phyloP scores from a whole-genome alignment of 1,140 invertebrate species.

The Ganaspis sp. region DNA sequence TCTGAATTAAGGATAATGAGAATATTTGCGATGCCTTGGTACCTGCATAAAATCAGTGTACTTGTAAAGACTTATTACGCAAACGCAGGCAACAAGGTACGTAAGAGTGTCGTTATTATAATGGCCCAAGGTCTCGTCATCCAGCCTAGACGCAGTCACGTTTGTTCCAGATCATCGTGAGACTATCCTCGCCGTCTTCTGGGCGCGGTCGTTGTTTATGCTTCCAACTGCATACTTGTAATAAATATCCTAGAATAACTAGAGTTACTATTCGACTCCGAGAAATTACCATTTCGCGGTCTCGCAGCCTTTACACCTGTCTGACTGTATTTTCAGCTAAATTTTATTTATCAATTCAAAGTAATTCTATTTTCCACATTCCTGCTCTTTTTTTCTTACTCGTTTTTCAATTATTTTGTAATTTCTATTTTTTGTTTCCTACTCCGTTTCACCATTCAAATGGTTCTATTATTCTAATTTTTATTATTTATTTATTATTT shows the following conservation, averaged over 20 bases:
- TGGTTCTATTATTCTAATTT: too few relatives aligned
- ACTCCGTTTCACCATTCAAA: too few relatives aligned
- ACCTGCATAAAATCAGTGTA: slow-evolving; percentile 16
- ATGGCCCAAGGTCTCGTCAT: slow-evolving; percentile 60
- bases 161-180: slow-evolving; percentile 72
- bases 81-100: slow-evolving; percentile 40
- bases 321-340: neutral
- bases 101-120: slow-evolving; percentile 57
- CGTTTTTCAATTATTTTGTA: neutral
- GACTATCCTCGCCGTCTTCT: slow-evolving; percentile 64
- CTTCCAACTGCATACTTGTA: slow-evolving; percentile 31
- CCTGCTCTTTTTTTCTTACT: neutral
- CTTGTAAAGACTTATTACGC: slow-evolving; percentile 9
- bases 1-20: neutral
- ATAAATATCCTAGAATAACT: slow-evolving; percentile 11
- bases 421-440: too few relatives aligned
- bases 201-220: slow-evolving; percentile 68
- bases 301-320: neutral
- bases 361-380: slow-evolving; percentile 1
- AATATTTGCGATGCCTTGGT: neutral
- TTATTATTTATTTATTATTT: too few relatives aligned
- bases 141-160: slow-evolving; percentile 45
- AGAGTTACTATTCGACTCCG: neutral
- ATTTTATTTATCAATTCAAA: neutral
- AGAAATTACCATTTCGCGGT: neutral